phyloP scores from a whole-genome alignment of 53 echinoderm and acorn worm genomes.

The Glandiceps talaboti region DNA sequence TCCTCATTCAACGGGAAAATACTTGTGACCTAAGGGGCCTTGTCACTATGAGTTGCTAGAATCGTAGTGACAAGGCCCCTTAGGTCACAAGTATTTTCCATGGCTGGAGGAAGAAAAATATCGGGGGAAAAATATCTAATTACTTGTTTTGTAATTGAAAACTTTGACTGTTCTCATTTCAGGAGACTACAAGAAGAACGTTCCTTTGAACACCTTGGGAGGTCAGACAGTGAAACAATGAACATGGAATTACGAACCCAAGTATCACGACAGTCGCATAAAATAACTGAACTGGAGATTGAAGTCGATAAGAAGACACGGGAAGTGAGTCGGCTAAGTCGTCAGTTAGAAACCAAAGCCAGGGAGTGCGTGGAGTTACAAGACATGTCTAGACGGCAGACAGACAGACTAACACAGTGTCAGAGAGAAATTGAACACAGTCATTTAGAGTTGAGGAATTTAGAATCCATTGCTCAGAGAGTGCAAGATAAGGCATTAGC shows the following conservation, averaged over 20 bases:
- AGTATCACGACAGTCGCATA: constrained; percentile 15
- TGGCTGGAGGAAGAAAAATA: too few species aligned
- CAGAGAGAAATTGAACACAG: constrained; percentile 70
- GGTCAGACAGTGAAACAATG: constrained; percentile 6
- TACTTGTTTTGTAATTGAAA: too few species aligned
- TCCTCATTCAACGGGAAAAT: too few species aligned
- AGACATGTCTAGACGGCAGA: constrained; percentile 60
- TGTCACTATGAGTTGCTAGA: too few species aligned
- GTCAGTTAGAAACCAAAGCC: constrained; percentile 23
- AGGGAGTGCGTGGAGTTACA: constrained; percentile 61
- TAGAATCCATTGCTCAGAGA: constrained; percentile 34
- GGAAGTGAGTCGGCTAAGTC: constrained; percentile 11
- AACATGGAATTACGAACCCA: constrained; percentile 16
- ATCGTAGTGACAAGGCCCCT: too few species aligned
- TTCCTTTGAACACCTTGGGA: not conserved
- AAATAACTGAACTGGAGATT: constrained; percentile 31
- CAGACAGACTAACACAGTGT: constrained; percentile 39
- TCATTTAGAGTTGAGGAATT: constrained; percentile 31
- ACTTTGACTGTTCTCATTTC: not conserved
- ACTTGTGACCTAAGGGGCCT: too few species aligned
- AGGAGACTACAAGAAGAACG: not conserved
- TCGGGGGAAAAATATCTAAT: too few species aligned
- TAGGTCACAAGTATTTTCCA: too few species aligned
- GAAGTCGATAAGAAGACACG: constrained; percentile 28
- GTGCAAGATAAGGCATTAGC: constrained; percentile 11